phyloP scores from a whole-genome alignment of 2,113 vertebrate genomes.

The Triplophysa siluroides region DNA sequence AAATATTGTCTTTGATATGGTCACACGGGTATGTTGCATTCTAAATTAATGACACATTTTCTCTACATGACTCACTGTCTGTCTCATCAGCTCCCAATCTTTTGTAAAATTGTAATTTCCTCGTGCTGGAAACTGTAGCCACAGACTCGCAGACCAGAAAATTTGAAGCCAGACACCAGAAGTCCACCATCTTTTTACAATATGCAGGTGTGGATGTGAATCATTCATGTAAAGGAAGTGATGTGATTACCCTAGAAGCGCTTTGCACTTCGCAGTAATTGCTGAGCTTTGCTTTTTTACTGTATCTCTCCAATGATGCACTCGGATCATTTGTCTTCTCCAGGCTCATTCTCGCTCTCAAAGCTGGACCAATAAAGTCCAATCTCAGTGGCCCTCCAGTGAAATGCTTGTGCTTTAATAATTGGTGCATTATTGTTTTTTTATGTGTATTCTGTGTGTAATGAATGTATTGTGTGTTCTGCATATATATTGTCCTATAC shows the following conservation, averaged over 20 bases:
- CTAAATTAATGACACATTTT: slow-evolving; percentile 5
- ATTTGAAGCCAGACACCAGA: too few species aligned
- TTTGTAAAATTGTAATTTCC: slow-evolving; percentile 8
- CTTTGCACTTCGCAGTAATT: slow-evolving; percentile 1
- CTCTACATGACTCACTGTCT: slow-evolving; percentile 11
- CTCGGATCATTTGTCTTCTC: neutral
- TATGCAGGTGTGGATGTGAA: neutral
- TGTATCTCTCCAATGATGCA: neutral
- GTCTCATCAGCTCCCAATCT: slow-evolving; percentile 6
- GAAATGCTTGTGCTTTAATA: too few species aligned
- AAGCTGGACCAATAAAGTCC: neutral
- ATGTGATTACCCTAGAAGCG: slow-evolving; percentile 8
- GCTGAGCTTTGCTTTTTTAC: neutral
- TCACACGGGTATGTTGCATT: neutral
- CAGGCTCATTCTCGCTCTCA: neutral
- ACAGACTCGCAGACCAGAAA: neutral
- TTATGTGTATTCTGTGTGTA: too few species aligned
- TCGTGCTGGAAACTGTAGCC: neutral
- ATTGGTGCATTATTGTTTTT: too few species aligned
- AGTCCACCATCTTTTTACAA: neutral
- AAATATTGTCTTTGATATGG: slow-evolving; percentile 13
- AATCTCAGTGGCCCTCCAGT: too few species aligned
- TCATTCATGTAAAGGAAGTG: neutral
- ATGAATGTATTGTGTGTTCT: too few species aligned
- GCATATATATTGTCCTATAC: too few species aligned